These are phyloP conservation scores for Parasteatoda lunata DNA, from an alignment of 2,888 invertebrate species.

Conservation along the genomic window DNA sequence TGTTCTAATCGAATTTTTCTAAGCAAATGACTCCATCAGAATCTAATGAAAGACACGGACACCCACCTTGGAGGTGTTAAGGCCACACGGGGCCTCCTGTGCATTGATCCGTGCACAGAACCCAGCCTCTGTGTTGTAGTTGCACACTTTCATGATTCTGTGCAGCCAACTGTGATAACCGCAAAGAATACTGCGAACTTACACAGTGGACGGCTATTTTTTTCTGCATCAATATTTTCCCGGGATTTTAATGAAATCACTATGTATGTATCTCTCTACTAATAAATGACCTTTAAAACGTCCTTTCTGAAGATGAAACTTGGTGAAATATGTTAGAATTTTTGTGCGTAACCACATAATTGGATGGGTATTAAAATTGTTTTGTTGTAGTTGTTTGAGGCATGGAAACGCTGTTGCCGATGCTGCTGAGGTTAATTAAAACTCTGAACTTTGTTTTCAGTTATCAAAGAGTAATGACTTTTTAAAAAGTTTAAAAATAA, in stretches of 20 bases:
- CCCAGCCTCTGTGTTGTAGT: background rate
- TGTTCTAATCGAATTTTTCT: slow-evolving; percentile 16
- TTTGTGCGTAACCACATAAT: background rate
- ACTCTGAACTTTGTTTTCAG: no score
- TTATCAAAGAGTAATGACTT: no score
- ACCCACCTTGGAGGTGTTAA: slow-evolving; percentile 28
- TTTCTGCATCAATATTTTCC: slow-evolving; percentile 4
- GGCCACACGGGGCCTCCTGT: slow-evolving; percentile 17
- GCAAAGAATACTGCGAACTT: slow-evolving; percentile 45
- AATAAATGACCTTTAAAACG: slow-evolving; percentile 36
- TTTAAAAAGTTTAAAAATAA: no score
- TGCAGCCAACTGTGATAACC: slow-evolving; percentile 60
- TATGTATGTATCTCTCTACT: background rate
- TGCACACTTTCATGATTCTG: slow-evolving; percentile 20
- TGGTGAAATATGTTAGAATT: slow-evolving; percentile 15
- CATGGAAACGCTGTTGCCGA: no score
- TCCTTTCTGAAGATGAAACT: slow-evolving; percentile 17
- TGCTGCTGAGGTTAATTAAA: no score
- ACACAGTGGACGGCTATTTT: background rate
- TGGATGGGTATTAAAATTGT: background rate
- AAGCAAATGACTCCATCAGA: slow-evolving; percentile 53
- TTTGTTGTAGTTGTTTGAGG: no score
- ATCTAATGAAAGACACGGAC: slow-evolving; percentile 40
- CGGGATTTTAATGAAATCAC: slow-evolving; percentile 36
- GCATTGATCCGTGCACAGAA: slow-evolving; percentile 23